phyloP scores from a whole-genome alignment of 1,140 invertebrate species.

The Bombus waltoni region DNA sequence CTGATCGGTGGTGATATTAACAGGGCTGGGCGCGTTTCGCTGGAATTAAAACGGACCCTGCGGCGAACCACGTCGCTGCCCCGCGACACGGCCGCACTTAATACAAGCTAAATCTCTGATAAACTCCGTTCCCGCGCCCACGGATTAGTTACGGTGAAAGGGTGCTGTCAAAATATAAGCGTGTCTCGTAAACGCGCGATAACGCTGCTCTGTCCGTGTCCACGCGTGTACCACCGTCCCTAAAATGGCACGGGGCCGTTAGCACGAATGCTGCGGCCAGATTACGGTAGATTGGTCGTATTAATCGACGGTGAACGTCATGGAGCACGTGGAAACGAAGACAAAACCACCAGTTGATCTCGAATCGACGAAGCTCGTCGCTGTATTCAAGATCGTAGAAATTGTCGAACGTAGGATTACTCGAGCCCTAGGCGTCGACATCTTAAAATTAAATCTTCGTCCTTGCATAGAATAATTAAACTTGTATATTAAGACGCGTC shows the following conservation, averaged over 20 bases:
- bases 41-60: constrained; percentile 14
- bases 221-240: background rate
- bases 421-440: too few relatives aligned
- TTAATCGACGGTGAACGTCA: background rate
- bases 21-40: background rate
- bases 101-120: constrained; percentile 32
- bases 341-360: constrained; percentile 33
- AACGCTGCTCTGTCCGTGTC: background rate
- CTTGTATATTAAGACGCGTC: background rate
- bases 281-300: background rate
- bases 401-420: too few relatives aligned
- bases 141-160: constrained; percentile 27
- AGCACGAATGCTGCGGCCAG: background rate
- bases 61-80: background rate
- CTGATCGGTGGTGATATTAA: constrained; percentile 35
- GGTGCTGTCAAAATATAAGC: constrained; percentile 31
- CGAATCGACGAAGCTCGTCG: too few relatives aligned
- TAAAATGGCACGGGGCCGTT: constrained; percentile 4
- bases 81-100: background rate
- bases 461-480: background rate
- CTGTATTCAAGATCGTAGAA: too few relatives aligned
- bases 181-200: background rate
- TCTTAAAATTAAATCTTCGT: background rate
- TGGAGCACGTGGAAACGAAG: constrained; percentile 6
- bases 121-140: background rate